These are phyloP conservation scores for Allobates femoralis DNA, from an alignment of 2,797 vertebrate genomes.

Conservation along the genomic window DNA sequence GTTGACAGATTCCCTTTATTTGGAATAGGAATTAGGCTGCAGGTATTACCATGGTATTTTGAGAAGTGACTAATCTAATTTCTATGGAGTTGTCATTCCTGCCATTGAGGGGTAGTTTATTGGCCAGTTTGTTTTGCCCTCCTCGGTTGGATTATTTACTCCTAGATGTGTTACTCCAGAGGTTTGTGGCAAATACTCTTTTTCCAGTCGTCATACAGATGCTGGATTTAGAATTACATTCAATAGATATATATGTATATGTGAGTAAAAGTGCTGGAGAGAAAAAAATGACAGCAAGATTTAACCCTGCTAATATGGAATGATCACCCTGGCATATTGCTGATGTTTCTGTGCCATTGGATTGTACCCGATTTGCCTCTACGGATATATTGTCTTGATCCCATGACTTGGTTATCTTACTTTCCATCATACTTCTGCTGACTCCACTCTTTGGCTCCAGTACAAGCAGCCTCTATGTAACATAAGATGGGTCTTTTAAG, in stretches of 20 bases:
- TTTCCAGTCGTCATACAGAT: too few species aligned
- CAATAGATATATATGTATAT: neutral
- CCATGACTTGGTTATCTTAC: conserved; percentile 30
- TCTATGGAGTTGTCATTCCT: neutral
- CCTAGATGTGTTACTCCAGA: neutral
- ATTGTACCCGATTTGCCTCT: neutral
- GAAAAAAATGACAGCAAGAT: neutral
- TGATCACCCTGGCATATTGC: neutral
- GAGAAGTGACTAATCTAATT: neutral
- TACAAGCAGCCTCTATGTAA: conserved; percentile 13
- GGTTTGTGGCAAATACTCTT: neutral
- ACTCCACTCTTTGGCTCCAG: conserved; percentile 24
- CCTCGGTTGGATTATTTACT: neutral
- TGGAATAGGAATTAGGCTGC: too few species aligned
- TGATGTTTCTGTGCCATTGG: neutral
- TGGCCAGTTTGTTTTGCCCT: neutral
- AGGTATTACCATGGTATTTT: neutral
- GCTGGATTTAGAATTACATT: neutral
- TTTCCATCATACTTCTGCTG: conserved; percentile 32
- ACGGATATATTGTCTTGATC: neutral
- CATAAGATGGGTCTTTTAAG: conserved; percentile 35
- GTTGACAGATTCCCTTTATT: too few species aligned
- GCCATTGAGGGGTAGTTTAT: too few species aligned
- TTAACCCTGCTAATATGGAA: neutral
- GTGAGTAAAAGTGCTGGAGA: too few species aligned